Base-by-base conservation (phyloP, 2,888 invertebrate species). In the Nebria salina region DNA sequence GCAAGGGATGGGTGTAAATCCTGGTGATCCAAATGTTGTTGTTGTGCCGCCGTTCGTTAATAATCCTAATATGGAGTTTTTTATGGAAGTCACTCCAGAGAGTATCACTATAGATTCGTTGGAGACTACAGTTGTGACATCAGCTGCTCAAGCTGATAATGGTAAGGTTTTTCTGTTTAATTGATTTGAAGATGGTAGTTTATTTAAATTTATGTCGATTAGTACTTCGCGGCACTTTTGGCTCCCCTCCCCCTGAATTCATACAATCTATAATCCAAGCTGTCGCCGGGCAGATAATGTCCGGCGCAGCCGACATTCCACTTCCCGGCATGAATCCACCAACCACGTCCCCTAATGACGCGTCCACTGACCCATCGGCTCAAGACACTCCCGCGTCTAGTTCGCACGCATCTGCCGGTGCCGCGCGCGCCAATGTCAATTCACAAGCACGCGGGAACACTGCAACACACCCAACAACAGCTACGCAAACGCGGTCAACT, bases 401-500 rank as follows among this genome's bases (percentile, higher is more conserved):
- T 7, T 8, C 78, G 83, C 34, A 83, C 86, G 11, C 83, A 85
- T 41, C 83, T 85, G 20, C 87, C 64, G 72, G 74, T 72, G 34
- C 83, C 82, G 74, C 82, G 9, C 74, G 79, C 25, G 74, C 25
- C n/a, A 79, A 79, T 26, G 79, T 79, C 82, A 89, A 89, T 83
- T 89, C 90, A 15, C 90, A 90, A 84, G 90, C 90, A 5, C 90
- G 93, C 77, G 92, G 92, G 11, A 93, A 92, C 84, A 92, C 93
- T 3, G 92, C 92, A 72, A 94, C 94, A 3, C 91, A 93, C 87
- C 93, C 94, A 26, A 94, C 94, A 9, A 94, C 94, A 26, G 91
- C 94, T 0, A 94, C 94, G 0, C 92, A 93, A 85, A 94, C 94
- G 2, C 90, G 94, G 65, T 93, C 93, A 76, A 93, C 94, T 15